Evolutionary conservation across 2,113 vertebrate genomes (phyloP).

Genomic region (Harpagus bidentatus): DNA sequence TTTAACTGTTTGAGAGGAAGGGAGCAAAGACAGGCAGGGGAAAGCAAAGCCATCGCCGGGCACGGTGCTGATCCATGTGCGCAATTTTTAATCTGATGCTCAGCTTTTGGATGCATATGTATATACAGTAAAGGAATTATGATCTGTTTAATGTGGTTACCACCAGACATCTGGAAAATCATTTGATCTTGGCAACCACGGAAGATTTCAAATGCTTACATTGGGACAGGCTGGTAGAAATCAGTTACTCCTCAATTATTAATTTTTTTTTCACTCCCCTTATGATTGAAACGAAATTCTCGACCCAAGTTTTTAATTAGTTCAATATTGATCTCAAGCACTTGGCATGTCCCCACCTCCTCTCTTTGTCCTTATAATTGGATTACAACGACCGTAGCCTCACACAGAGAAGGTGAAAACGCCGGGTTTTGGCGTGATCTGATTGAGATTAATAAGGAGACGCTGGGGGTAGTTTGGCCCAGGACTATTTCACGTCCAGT

Average conservation of each 20-base stretch:
- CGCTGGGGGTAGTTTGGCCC: background rate
- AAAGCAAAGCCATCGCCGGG: background rate
- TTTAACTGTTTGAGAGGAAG: background rate
- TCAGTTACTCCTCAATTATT: background rate
- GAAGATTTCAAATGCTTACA: conserved; percentile 63
- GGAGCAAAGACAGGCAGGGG: background rate
- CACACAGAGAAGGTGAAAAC: background rate
- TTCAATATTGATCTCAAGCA: background rate
- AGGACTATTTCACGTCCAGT: background rate
- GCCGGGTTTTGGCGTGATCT: background rate
- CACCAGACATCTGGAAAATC: conserved; percentile 72
- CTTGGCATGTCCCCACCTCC: background rate
- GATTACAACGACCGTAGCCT: background rate
- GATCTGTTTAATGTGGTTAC: conserved; percentile 61
- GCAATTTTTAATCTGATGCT: background rate
- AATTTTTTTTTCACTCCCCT: background rate
- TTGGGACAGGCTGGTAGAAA: conserved; percentile 65
- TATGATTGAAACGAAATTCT: background rate
- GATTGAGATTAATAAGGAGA: background rate
- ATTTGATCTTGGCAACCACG: conserved; percentile 69
- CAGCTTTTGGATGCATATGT: background rate
- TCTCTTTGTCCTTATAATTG: background rate
- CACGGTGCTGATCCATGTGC: background rate
- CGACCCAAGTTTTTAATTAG: background rate
- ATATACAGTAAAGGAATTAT: conserved; percentile 13